These are phyloP conservation scores for Muscina levida DNA, from an alignment of 2,888 invertebrate species.

Conservation along the genomic window DNA sequence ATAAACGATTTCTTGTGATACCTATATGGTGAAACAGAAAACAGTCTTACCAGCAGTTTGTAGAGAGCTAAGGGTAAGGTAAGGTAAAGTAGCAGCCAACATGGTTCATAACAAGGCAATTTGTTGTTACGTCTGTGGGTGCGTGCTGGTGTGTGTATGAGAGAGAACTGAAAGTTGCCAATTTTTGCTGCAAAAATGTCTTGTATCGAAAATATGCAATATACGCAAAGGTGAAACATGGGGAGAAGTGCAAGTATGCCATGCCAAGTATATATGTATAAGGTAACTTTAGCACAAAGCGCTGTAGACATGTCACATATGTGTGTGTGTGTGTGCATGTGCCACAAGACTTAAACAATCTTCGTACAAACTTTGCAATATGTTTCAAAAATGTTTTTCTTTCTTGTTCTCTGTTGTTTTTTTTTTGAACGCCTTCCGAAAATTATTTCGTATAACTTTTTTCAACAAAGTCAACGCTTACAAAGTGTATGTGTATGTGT, in stretches of 20 bases:
- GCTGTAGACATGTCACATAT: not conserved
- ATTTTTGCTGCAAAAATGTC: not conserved
- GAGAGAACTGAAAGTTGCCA: not conserved
- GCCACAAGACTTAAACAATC: constrained; percentile 39
- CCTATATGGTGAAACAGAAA: not conserved
- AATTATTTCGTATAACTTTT: too few relatives aligned
- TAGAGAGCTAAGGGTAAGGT: constrained; percentile 15
- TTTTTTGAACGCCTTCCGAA: too few relatives aligned
- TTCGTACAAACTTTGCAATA: constrained; percentile 45
- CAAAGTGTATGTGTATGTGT: not conserved
- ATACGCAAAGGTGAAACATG: not conserved
- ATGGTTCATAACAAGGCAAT: constrained; percentile 5
- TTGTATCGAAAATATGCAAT: not conserved
- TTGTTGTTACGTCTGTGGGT: too few relatives aligned
- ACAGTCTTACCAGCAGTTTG: not conserved
- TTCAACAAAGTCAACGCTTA: too few relatives aligned
- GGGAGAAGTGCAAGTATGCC: too few relatives aligned
- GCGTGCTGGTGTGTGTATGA: not conserved
- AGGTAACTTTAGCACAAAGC: not conserved
- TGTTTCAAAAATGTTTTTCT: constrained; percentile 49
- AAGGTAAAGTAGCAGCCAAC: not conserved
- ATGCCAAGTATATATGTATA: not conserved
- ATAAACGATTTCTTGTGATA: constrained; percentile 4
- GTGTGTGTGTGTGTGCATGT: not conserved
- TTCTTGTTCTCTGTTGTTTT: not conserved